Conservation (phyloP, 2,113 vertebrate species). For the Forbesichthys papilliferus region DNA sequence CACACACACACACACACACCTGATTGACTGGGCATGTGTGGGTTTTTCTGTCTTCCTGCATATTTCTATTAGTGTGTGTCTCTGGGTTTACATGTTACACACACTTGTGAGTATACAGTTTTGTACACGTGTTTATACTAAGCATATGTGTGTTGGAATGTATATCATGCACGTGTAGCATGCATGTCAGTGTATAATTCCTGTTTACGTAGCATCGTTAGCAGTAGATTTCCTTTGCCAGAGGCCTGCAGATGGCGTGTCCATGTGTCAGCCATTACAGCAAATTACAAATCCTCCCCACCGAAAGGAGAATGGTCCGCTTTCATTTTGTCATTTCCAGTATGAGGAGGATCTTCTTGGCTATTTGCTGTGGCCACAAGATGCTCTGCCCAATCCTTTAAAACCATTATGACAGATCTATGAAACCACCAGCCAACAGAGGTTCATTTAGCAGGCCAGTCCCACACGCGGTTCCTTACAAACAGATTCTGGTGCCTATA, state of each 20-base stretch:
- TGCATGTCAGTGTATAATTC: background rate
- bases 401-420: conserved; percentile 46
- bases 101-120: conserved; percentile 1
- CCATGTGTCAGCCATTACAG: conserved; percentile 77
- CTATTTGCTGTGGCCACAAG: conserved; percentile 56
- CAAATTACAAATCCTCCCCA: conserved; percentile 68
- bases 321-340: conserved; percentile 70
- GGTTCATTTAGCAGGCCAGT: conserved; percentile 35
- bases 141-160: conserved; percentile 1
- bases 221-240: conserved; percentile 59
- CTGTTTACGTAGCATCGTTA: background rate
- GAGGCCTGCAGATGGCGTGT: conserved; percentile 51
- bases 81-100: background rate
- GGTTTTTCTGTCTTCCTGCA: background rate
- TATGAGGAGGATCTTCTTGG: conserved; percentile 53
- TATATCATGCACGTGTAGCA: conserved; percentile 2
- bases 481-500: conserved; percentile 21
- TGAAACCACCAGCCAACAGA: conserved; percentile 49
- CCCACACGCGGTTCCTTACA: conserved; percentile 29
- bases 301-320: conserved; percentile 60
- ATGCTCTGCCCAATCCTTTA: conserved; percentile 38
- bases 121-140: background rate
- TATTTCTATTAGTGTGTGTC: background rate
- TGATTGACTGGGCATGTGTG: background rate
- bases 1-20: background rate